A percentile compares a stretch with the other conserved stretches of the same genome.
phyloP scores from a whole-genome alignment of 2,797 vertebrate species.

The Tenualosa thibaudeaui region DNA sequence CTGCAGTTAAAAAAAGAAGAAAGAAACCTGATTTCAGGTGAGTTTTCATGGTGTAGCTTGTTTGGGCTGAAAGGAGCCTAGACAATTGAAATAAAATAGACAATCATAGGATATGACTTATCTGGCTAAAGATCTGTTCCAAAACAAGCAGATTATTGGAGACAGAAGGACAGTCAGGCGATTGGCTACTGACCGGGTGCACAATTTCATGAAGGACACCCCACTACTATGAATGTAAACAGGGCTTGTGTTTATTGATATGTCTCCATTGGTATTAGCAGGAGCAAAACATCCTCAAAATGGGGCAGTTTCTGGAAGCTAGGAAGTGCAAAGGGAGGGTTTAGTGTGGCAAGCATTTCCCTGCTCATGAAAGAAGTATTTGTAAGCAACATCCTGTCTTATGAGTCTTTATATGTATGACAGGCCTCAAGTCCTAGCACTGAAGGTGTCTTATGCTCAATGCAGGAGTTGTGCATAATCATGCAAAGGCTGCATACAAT shows the following conservation, averaged over 20 bases:
- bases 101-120: background rate
- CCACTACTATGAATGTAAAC: slow-evolving; percentile 4
- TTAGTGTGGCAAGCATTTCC: background rate
- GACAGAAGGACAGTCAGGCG: background rate
- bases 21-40: background rate
- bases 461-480: background rate
- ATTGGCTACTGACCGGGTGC: slow-evolving; percentile 4
- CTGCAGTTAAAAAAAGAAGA: background rate
- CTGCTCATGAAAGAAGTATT: background rate
- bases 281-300: background rate
- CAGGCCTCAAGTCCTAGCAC: no score
- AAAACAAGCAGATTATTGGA: slow-evolving; percentile 7
- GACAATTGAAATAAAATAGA: background rate
- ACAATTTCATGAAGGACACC: background rate
- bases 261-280: background rate
- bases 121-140: background rate
- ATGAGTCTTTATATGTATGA: background rate
- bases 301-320: background rate
- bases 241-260: slow-evolving; percentile 2
- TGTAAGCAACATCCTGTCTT: background rate
- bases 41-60: background rate
- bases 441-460: background rate
- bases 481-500: background rate
- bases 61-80: background rate
- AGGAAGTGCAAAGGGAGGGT: background rate